Percentiles rank a stretch among this genome's conserved stretches.
These are phyloP conservation scores for Alloplasta piceator DNA, from an alignment of 2,888 invertebrate species.

Conservation along the genomic window DNA sequence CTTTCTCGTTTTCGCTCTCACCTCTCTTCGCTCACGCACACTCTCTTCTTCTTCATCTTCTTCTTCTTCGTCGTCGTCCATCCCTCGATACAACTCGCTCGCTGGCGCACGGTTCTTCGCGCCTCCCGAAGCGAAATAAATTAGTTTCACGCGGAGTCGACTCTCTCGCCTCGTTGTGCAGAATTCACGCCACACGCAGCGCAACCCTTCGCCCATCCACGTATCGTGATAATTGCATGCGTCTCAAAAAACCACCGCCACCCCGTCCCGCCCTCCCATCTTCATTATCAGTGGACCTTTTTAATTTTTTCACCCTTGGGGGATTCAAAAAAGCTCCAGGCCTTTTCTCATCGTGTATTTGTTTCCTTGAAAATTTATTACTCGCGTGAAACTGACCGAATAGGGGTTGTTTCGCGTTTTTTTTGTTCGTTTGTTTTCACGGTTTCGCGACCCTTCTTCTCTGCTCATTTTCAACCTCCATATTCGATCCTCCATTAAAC, in stretches of 20 bases:
- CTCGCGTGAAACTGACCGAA: constrained; percentile 30
- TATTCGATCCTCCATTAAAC: constrained; percentile 41
- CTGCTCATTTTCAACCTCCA: constrained; percentile 18
- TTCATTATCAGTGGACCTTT: constrained; percentile 4
- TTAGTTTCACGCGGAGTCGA: constrained; percentile 78
- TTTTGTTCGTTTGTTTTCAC: constrained; percentile 28
- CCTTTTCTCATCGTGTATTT: constrained; percentile 30
- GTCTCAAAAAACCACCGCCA: constrained; percentile 22
- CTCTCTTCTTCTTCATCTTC: constrained; percentile 29
- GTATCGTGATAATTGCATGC: constrained; percentile 56
- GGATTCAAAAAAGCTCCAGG: constrained; percentile 4
- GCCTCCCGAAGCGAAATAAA: constrained; percentile 80
- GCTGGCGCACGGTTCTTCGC: constrained; percentile 50
- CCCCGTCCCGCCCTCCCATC: constrained; percentile 16
- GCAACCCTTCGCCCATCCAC: constrained; percentile 13
- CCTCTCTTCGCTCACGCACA: constrained; percentile 69
- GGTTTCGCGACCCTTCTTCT: constrained; percentile 29
- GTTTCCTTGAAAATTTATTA: constrained; percentile 55
- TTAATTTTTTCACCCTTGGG: constrained; percentile 34
- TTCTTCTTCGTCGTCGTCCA: constrained; percentile 45
- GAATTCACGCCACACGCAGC: constrained; percentile 55
- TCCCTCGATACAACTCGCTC: constrained; percentile 73
- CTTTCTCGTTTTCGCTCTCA: constrained; percentile 19
- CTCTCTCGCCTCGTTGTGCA: constrained; percentile 61
- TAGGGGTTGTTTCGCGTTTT: background rate